Conservation (phyloP, 2,888 invertebrate species). For the Pseudococcus jackbeardsleyi region DNA sequence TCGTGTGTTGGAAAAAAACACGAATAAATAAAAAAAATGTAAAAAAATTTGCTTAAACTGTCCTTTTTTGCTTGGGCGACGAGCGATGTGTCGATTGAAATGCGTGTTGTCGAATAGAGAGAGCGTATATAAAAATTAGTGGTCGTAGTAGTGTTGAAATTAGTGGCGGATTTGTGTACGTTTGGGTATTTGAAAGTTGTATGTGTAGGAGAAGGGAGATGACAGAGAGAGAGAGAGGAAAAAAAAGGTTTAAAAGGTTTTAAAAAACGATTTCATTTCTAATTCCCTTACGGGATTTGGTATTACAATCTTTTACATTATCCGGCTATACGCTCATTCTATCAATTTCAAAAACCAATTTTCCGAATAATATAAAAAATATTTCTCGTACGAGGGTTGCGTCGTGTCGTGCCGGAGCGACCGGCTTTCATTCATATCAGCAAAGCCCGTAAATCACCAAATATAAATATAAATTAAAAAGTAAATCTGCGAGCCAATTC, state of each 20-base stretch:
- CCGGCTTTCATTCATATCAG: constrained; percentile 45
- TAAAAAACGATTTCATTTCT: constrained; percentile 64
- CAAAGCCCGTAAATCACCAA: constrained; percentile 57
- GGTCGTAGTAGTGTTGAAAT: not conserved
- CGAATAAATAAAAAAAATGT: not conserved
- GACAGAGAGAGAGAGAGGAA: not conserved
- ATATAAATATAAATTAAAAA: constrained; percentile 62
- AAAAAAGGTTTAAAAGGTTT: constrained; percentile 63
- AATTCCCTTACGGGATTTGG: constrained; percentile 62
- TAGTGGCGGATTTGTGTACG: constrained; percentile 19
- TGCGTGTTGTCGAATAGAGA: not conserved
- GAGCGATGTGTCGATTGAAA: constrained; percentile 26
- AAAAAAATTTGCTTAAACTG: constrained; percentile 2
- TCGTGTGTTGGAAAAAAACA: not conserved
- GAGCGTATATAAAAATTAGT: constrained; percentile 26
- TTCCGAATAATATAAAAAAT: constrained; percentile 61
- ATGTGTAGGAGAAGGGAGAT: not conserved
- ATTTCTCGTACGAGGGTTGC: constrained; percentile 23
- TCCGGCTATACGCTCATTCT: constrained; percentile 64
- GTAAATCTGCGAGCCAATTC: constrained; percentile 47
- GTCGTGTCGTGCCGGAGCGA: not conserved
- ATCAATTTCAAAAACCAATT: constrained; percentile 65
- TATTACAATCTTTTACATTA: constrained; percentile 63
- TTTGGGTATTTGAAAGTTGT: constrained; percentile 12
- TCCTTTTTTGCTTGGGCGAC: not conserved